Conservation (phyloP, 2,888 invertebrate genomes). For the Pelosia muscerda region DNA sequence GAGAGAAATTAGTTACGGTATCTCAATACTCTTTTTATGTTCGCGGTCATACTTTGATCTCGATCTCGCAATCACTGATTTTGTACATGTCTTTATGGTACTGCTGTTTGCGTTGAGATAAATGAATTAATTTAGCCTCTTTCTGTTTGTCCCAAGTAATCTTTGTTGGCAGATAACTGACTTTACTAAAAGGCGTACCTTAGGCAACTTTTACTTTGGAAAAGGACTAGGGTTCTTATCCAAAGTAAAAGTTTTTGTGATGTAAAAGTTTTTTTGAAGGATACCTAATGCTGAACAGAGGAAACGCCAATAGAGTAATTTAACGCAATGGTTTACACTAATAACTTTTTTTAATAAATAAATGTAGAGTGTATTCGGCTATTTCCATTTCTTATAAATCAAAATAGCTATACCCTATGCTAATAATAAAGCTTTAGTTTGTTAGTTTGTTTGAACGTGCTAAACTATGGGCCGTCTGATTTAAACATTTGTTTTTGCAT, state of each 20-base stretch:
- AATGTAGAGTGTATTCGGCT: not conserved
- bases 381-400: conserved; percentile 1
- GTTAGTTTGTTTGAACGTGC: not conserved
- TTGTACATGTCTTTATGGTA: too few relatives aligned
- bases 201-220: too few relatives aligned
- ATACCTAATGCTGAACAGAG: conserved; percentile 18
- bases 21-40: not conserved
- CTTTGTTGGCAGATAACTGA: too few relatives aligned
- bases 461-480: not conserved
- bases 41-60: not conserved
- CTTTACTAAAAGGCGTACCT: too few relatives aligned
- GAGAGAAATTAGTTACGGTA: not conserved
- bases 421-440: not conserved
- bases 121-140: too few relatives aligned
- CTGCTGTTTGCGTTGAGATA: too few relatives aligned
- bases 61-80: too few relatives aligned
- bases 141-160: too few relatives aligned
- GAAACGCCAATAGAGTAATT: conserved; percentile 46
- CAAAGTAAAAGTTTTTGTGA: too few relatives aligned
- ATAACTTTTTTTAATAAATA: conserved; percentile 33
- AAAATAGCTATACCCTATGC: not conserved
- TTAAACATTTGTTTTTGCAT: not conserved
- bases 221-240: too few relatives aligned
- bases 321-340: conserved; percentile 52
- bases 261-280: too few relatives aligned